phyloP scores from a whole-genome alignment of 2,113 vertebrate genomes.

The Blennius ocellaris region DNA sequence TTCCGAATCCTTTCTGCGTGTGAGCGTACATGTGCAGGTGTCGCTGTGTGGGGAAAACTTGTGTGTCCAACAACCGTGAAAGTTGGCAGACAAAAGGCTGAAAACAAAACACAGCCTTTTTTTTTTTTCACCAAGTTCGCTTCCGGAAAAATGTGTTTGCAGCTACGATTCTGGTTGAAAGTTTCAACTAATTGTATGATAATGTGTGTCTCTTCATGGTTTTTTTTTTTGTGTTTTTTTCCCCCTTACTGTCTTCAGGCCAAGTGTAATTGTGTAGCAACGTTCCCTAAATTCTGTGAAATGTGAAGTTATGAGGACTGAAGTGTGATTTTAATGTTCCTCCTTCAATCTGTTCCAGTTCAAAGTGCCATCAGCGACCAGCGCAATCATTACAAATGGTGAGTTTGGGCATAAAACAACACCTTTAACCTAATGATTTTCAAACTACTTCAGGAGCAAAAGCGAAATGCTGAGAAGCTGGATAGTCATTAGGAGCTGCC shows the following conservation, averaged over 20 bases:
- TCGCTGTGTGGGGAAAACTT: constrained; percentile 5
- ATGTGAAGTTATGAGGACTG: no score
- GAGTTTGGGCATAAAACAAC: constrained; percentile 44
- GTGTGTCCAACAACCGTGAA: constrained; percentile 5
- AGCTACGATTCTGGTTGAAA: constrained; percentile 16
- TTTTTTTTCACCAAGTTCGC: constrained; percentile 15
- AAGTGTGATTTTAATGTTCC: constrained; percentile 3
- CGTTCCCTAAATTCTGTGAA: constrained; percentile 10
- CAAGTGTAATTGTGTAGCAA: not conserved
- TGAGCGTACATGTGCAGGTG: not conserved
- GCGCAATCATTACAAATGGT: constrained; percentile 86
- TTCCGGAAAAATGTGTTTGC: not conserved
- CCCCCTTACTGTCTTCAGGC: constrained; percentile 5
- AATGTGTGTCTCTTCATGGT: not conserved
- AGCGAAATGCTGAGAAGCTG: not conserved
- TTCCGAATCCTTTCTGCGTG: constrained; percentile 10
- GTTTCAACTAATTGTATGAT: constrained; percentile 19
- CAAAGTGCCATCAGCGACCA: constrained; percentile 84
- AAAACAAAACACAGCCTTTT: constrained; percentile 19
- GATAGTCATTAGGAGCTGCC: not conserved
- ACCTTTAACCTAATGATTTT: not conserved
- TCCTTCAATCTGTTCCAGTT: constrained; percentile 69
- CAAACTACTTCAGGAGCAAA: no score
- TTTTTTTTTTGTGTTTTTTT: constrained; percentile 10
- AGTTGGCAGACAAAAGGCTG: constrained; percentile 28